These are phyloP conservation scores for Syrista parreyssii DNA, from an alignment of 2,888 invertebrate species.

Conservation along the genomic window DNA sequence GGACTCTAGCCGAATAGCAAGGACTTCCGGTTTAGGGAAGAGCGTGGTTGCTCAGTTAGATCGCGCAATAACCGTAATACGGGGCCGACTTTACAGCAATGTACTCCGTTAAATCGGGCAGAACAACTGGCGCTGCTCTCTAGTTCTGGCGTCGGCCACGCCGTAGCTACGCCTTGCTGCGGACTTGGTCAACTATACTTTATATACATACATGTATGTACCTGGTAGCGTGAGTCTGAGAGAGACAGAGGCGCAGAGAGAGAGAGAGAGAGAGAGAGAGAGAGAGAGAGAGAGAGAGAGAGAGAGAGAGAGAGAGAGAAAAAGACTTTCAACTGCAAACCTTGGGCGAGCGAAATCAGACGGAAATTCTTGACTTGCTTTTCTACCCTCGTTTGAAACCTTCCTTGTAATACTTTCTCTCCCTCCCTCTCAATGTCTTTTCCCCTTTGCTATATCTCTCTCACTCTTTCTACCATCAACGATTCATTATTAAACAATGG, in stretches of 20 bases:
- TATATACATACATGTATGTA: too few relatives aligned
- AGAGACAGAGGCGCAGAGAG: background rate
- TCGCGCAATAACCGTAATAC: background rate
- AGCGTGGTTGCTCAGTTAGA: background rate
- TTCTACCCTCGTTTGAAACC: slow-evolving; percentile 22
- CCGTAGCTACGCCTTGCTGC: too few relatives aligned
- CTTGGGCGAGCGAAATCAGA: slow-evolving; percentile 41
- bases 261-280: background rate
- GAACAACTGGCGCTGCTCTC: slow-evolving; percentile 32
- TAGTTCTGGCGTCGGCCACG: slow-evolving; percentile 11
- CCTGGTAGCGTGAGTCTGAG: too few relatives aligned
- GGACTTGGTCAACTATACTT: too few relatives aligned
- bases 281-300: background rate
- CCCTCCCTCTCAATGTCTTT: slow-evolving; percentile 18
- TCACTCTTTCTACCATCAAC: slow-evolving; percentile 19
- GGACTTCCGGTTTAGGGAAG: too few relatives aligned
- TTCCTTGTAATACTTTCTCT: too few relatives aligned
- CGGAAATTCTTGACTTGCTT: slow-evolving; percentile 39
- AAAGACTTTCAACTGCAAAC: slow-evolving; percentile 23
- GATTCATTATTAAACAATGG: slow-evolving; percentile 37
- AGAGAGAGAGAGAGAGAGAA: too few relatives aligned
- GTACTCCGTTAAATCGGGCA: slow-evolving; percentile 39
- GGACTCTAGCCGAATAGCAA: too few relatives aligned
- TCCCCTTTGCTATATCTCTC: slow-evolving; percentile 10
- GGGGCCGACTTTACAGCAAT: slow-evolving; percentile 29